These are phyloP conservation scores for Momotus momota DNA, from an alignment of 2,797 vertebrate genomes.

Conservation along the genomic window DNA sequence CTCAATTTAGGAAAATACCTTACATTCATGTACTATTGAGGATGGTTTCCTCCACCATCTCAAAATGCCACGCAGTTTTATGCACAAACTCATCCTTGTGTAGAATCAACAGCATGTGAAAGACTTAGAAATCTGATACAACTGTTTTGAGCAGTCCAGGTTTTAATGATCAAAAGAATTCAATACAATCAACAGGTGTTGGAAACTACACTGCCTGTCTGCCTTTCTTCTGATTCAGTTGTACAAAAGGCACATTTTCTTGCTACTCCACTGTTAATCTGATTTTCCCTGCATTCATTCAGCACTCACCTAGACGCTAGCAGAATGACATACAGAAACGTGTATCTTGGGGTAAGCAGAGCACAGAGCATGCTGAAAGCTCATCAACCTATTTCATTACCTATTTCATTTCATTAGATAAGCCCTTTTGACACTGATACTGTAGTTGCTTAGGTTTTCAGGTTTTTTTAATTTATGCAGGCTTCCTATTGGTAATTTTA, in stretches of 20 bases:
- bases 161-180: neutral
- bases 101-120: neutral
- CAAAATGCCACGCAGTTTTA: neutral
- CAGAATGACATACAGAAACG: neutral
- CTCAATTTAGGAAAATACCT: neutral
- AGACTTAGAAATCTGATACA: conserved; percentile 11
- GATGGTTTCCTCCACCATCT: neutral
- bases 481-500: neutral
- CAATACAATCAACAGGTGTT: neutral
- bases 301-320: neutral
- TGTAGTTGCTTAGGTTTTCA: fast-evolving
- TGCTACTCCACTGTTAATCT: neutral
- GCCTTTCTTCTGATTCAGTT: neutral
- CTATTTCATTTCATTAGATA: neutral
- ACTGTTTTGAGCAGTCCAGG: neutral
- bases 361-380: neutral
- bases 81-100: conserved; percentile 10
- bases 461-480: neutral
- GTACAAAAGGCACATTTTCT: neutral
- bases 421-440: neutral
- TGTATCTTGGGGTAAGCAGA: neutral
- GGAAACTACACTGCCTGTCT: neutral
- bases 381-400: neutral
- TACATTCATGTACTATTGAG: neutral
- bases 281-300: neutral